A percentile compares a stretch with the other conserved stretches of the same genome.
phyloP scores from a whole-genome alignment of 2,113 vertebrate species.

The Gymnarchus niloticus region DNA sequence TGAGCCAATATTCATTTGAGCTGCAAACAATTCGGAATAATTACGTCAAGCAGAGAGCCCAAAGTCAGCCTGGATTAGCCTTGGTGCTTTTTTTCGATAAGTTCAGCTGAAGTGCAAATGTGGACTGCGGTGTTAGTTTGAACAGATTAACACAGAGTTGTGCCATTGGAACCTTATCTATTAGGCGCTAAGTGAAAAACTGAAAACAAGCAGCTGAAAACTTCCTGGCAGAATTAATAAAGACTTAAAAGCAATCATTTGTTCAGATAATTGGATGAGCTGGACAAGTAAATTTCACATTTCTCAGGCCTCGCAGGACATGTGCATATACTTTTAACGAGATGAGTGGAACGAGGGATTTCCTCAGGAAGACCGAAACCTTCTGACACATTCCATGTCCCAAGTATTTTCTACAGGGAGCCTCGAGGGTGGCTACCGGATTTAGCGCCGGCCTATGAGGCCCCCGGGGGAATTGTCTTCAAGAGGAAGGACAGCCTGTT shows the following conservation, averaged over 20 bases:
- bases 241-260: constrained; percentile 14
- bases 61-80: neutral
- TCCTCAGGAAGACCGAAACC: neutral
- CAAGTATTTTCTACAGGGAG: neutral
- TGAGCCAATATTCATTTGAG: constrained; percentile 7
- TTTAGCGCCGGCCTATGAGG: neutral
- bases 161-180: neutral
- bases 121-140: neutral
- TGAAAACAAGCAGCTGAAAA: neutral
- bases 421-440: constrained; percentile 5
- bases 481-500: constrained; percentile 15
- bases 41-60: neutral
- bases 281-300: neutral
- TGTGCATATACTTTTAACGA: constrained; percentile 17
- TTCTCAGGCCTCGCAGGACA: neutral
- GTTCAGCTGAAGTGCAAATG: neutral
- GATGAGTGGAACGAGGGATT: neutral
- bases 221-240: constrained; percentile 12
- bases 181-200: neutral
- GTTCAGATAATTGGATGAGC: constrained; percentile 15
- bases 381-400: neutral
- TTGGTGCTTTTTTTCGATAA: neutral
- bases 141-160: neutral
- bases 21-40: constrained; percentile 2
- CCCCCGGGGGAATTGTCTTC: constrained; percentile 25